Conservation (phyloP, 2,888 invertebrate species). For the Synanthedon vespiformis region DNA sequence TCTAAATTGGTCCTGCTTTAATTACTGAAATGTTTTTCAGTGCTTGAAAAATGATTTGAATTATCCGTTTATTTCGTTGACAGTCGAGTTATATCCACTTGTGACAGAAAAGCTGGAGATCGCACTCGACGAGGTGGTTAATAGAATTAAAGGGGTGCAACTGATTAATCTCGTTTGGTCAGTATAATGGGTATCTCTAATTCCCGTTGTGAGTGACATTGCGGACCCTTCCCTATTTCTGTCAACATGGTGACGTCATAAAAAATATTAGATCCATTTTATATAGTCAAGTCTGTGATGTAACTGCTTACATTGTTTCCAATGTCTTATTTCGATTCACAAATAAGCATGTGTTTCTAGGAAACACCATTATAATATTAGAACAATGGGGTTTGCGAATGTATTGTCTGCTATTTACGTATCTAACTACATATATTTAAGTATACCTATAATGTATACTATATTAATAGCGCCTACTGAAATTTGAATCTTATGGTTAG, state of each 20-base stretch:
- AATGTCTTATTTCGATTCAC: not conserved
- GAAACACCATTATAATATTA: slow-evolving; percentile 22
- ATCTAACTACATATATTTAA: too few relatives aligned
- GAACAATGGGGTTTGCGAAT: slow-evolving; percentile 16
- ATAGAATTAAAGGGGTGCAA: slow-evolving; percentile 17
- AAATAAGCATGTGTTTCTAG: slow-evolving; percentile 14
- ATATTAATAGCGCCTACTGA: too few relatives aligned
- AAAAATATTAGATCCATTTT: not conserved
- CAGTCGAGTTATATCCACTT: not conserved
- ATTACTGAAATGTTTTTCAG: too few relatives aligned
- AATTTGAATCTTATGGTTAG: too few relatives aligned
- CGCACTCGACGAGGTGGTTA: slow-evolving; percentile 10
- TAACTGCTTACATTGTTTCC: too few relatives aligned
- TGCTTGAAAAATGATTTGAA: not conserved
- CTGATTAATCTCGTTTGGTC: slow-evolving; percentile 17
- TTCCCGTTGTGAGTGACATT: not conserved
- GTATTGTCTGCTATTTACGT: slow-evolving; percentile 1
- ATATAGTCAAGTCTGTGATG: too few relatives aligned
- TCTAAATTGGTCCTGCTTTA: too few relatives aligned
- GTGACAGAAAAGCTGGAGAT: not conserved
- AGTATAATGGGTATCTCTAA: slow-evolving; percentile 11
- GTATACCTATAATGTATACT: too few relatives aligned
- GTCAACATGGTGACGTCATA: not conserved
- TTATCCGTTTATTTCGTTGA: not conserved
- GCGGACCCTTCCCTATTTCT: not conserved